These are phyloP conservation scores for Falco columbarius DNA, from an alignment of 2,797 vertebrate genomes.

Conservation along the genomic window DNA sequence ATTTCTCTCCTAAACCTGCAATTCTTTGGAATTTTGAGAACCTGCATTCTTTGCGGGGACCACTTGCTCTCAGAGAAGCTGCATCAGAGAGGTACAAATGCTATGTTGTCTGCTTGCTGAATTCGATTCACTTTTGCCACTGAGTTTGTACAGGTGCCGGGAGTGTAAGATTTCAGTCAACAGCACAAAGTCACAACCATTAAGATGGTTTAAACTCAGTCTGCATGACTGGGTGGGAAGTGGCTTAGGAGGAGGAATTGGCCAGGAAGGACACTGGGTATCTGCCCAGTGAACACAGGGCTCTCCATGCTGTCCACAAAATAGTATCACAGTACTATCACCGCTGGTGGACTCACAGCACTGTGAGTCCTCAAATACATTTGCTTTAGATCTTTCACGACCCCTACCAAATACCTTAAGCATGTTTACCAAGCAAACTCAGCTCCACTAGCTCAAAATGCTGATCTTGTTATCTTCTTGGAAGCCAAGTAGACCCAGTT, in stretches of 20 bases:
- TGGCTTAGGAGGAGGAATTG: neutral
- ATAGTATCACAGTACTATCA: neutral
- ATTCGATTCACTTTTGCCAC: neutral
- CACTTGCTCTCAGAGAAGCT: neutral
- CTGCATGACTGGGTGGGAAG: neutral
- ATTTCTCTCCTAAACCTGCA: neutral
- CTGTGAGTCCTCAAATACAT: neutral
- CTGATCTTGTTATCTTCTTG: neutral
- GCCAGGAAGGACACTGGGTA: neutral
- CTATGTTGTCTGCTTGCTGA: neutral
- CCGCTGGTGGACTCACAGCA: neutral
- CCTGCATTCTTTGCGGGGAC: neutral
- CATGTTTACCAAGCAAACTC: neutral
- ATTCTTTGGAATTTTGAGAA: neutral
- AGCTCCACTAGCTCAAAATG: neutral
- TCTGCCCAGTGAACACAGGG: neutral
- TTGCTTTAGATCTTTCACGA: neutral
- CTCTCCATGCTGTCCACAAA: neutral
- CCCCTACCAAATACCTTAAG: neutral
- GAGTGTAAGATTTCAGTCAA: neutral
- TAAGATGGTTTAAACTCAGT: neutral
- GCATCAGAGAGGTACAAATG: neutral
- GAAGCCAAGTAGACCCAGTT: neutral
- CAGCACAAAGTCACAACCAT: neutral
- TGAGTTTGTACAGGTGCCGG: neutral